Conservation (phyloP, 2,113 vertebrate genomes). For the Tauraco erythrolophus region DNA sequence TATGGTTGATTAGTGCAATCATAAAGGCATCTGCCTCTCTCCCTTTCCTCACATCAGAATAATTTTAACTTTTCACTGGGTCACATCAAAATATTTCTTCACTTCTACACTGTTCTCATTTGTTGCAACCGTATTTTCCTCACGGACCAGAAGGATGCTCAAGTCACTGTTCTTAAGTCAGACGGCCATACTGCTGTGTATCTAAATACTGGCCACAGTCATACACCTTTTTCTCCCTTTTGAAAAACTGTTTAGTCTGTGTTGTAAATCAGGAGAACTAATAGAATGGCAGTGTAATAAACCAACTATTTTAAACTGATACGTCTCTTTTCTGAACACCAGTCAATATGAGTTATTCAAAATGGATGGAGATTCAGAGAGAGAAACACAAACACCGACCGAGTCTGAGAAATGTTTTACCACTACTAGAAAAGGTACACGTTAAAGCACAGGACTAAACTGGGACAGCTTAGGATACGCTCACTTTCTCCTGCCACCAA, state of each 20-base stretch:
- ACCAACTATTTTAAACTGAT: neutral
- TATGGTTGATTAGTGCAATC: neutral
- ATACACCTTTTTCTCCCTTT: neutral
- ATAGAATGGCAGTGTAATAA: neutral
- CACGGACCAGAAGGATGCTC: neutral
- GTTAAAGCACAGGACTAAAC: neutral
- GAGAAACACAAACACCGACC: neutral
- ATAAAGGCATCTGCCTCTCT: neutral
- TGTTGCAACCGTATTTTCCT: neutral
- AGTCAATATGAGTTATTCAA: neutral
- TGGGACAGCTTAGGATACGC: neutral
- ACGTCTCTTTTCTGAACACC: neutral
- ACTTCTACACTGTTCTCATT: neutral
- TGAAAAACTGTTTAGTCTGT: neutral
- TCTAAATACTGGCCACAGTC: too few relatives aligned
- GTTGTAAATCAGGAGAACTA: neutral
- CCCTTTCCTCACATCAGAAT: neutral
- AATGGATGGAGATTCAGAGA: neutral
- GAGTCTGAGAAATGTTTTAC: accelerated
- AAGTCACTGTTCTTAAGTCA: neutral
- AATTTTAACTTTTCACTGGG: neutral
- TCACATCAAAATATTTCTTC: neutral
- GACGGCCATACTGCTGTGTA: neutral
- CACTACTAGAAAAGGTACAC: accelerated
- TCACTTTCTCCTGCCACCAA: neutral